A percentile compares a stretch with the other conserved stretches of the same genome.
Evolutionary conservation across 2,888 invertebrate genomes (phyloP).

Genomic region (Selenia dentaria): DNA sequence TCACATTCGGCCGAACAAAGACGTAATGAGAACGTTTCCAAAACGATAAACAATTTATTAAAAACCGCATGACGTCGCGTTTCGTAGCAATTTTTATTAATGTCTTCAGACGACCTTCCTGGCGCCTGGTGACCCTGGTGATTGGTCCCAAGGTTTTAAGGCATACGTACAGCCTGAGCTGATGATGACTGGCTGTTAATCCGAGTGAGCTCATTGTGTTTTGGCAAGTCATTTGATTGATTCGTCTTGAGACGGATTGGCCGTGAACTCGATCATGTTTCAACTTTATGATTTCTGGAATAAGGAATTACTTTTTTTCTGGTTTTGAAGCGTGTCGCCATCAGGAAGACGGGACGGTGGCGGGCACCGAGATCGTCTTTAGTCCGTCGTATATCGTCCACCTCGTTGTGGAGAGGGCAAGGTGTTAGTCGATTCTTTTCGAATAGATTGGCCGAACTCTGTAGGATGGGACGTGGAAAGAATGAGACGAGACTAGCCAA

Average conservation of each 20-base stretch:
- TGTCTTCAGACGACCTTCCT: slow-evolving; percentile 27
- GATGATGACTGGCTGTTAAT: slow-evolving; percentile 25
- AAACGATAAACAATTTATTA: slow-evolving; percentile 30
- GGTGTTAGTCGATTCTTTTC: no score
- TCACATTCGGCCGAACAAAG: slow-evolving; percentile 21
- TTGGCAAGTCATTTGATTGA: slow-evolving; percentile 1
- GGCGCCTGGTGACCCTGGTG: slow-evolving; percentile 32
- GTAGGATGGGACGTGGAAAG: no score
- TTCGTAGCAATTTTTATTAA: slow-evolving; percentile 31
- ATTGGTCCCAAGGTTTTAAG: slow-evolving; percentile 28
- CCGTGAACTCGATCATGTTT: background rate
- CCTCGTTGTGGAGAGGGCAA: no score
- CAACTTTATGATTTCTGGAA: no score
- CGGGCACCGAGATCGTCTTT: no score
- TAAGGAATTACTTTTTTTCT: no score
- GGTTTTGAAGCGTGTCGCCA: no score
- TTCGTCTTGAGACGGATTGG: background rate
- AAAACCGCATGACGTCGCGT: slow-evolving; percentile 29
- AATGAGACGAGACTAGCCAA: no score
- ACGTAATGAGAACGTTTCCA: slow-evolving; percentile 30
- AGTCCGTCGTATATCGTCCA: no score
- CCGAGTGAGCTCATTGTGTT: slow-evolving; percentile 4
- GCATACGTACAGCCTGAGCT: slow-evolving; percentile 15
- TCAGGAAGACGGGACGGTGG: no score
- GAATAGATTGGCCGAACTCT: no score